phyloP scores from a whole-genome alignment of 2,113 vertebrate species.

The Setophaga kirtlandii region DNA sequence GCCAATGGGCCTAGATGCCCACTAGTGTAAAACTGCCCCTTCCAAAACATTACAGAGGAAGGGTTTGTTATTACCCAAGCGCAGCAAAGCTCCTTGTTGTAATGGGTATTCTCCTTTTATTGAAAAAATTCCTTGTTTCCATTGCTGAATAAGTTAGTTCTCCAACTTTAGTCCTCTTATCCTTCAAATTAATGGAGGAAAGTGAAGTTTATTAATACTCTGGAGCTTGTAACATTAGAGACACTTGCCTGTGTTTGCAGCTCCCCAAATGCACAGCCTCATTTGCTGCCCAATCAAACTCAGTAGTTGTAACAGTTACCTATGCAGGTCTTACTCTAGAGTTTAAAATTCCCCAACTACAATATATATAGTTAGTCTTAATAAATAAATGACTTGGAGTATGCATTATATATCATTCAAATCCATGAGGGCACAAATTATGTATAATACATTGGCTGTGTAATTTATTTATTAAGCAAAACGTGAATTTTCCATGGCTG shows the following conservation, averaged over 20 bases:
- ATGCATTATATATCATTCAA: conserved; percentile 95
- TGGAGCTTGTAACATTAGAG: conserved; percentile 1
- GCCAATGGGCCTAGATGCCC: background rate
- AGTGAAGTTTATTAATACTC: conserved; percentile 33
- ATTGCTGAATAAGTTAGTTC: background rate
- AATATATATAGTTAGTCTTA: conserved; percentile 87
- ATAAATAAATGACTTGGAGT: conserved; percentile 95
- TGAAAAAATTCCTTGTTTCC: background rate
- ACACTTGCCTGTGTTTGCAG: background rate
- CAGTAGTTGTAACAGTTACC: conserved; percentile 40
- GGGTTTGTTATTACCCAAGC: background rate
- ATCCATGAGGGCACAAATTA: conserved; percentile 89
- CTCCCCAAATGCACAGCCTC: conserved; percentile 60
- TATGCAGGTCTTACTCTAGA: conserved; percentile 62
- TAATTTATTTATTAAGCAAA: conserved; percentile 99
- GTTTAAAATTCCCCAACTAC: conserved; percentile 73
- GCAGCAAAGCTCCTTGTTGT: background rate
- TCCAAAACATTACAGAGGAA: background rate
- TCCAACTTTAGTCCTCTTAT: background rate
- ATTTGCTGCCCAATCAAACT: conserved; percentile 64
- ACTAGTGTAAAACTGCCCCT: background rate
- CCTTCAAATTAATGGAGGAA: conserved; percentile 12
- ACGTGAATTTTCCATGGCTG: conserved; percentile 88
- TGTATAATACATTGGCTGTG: conserved; percentile 92
- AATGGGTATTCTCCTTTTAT: background rate